These are phyloP conservation scores for Chironomus striatipennis DNA, from an alignment of 1,140 invertebrate genomes.

Conservation along the genomic window DNA sequence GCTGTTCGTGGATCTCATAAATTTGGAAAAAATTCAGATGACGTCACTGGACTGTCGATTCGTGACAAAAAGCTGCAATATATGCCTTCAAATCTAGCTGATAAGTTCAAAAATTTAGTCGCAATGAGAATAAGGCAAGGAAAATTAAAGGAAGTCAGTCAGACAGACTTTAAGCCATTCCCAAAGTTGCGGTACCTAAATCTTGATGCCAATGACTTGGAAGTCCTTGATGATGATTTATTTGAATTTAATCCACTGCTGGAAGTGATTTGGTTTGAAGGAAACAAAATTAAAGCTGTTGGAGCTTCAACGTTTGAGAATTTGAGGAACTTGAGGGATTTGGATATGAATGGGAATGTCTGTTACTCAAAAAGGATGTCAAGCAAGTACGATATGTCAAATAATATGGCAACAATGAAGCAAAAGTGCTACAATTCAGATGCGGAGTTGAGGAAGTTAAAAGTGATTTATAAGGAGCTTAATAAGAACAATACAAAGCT, in stretches of 20 bases:
- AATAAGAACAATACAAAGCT: too few species aligned
- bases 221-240: not conserved
- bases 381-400: not conserved
- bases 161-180: not conserved
- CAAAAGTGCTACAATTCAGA: too few species aligned
- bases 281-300: not conserved
- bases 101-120: not conserved
- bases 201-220: not conserved
- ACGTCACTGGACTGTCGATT: not conserved
- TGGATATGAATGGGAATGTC: not conserved
- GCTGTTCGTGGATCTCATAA: not conserved
- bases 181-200: not conserved
- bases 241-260: not conserved
- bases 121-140: not conserved
- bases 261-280: not conserved
- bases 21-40: not conserved
- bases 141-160: not conserved
- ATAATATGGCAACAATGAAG: too few species aligned
- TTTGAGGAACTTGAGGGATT: not conserved
- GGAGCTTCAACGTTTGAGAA: not conserved
- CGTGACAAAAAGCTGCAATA: not conserved
- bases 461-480: too few species aligned
- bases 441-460: too few species aligned
- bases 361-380: not conserved
- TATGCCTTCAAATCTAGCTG: not conserved